Evolutionary conservation across 2,888 invertebrate species (phyloP), one percentile per base, ranked within the genome.

Genomic region (Leptarthrus brevirostris): DNA sequence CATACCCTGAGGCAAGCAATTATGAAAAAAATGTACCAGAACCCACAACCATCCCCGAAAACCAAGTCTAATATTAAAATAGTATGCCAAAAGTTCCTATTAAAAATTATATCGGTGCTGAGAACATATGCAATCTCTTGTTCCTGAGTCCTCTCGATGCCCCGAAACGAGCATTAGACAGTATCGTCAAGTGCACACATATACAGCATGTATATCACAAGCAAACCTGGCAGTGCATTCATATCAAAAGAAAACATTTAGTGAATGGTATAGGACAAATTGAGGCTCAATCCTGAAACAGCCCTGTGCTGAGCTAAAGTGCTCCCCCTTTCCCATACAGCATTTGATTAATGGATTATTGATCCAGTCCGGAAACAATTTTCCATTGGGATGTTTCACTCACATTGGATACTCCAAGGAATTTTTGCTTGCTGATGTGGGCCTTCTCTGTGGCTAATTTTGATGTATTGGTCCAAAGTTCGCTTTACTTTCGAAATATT

Each of bases 261-360:
- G 16, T 24, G 26, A 44, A 47, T 64, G 24, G 64, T 10, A 64
- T 44, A 22, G 40, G 44, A 64, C 44, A 64, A 64, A 64, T 64
- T 44, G 44, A 24, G 12, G 22, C 47, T 40, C 44, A 12, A 44
- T 64, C 64, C 64, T 44, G 44, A 47, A 22, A 64, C 44, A 64
- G 40, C 44, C 24, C 1, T 44, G 44, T 40, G 24, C 24, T 47
- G 16, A 30, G 30, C n/a, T n/a, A 40, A 30, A 20, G 14, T 24
- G 4, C 14, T 49, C 26, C 16, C 44, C 24, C 1, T 24, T 6
- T 22, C 44, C 44, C 54, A 22, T 26, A 30, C 30, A 34, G 54
- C 56, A 47, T 72, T 72, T 72, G 72, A 72, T 72, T 72, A 72
- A 72, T 72, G 72, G 72, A 72, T 47, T 72, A 72, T 72, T 56